Evolutionary conservation across 1,140 invertebrate species (phyloP).

Genomic region (Ceratoteleas bidentatus): DNA sequence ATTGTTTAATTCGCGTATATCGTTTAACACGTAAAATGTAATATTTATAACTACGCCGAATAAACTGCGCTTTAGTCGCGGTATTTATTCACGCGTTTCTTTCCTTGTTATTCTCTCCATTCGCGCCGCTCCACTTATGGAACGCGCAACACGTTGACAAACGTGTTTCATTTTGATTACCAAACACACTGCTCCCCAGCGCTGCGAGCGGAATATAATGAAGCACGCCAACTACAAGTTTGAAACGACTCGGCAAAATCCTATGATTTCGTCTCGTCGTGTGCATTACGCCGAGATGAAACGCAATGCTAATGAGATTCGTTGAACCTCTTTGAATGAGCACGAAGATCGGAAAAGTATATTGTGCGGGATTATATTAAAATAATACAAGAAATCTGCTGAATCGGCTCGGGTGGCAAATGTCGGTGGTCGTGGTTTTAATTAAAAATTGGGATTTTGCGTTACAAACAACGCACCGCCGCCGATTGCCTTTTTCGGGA

Average conservation of each 20-base stretch:
- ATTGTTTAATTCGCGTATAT: constrained; percentile 39
- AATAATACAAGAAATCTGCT: constrained; percentile 38
- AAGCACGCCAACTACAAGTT: constrained; percentile 47
- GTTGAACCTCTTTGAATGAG: constrained; percentile 37
- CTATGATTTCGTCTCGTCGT: too few relatives aligned
- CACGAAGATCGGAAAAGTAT: constrained; percentile 33
- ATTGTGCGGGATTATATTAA: constrained; percentile 36
- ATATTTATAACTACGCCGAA: constrained; percentile 52
- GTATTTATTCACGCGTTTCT: constrained; percentile 58
- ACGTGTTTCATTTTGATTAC: constrained; percentile 66
- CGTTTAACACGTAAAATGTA: constrained; percentile 52
- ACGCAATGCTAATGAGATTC: constrained; percentile 63
- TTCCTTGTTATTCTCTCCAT: constrained; percentile 47
- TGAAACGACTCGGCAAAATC: constrained; percentile 40
- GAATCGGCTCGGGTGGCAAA: constrained; percentile 27
- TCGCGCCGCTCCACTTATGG: constrained; percentile 44
- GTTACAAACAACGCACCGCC: constrained; percentile 22
- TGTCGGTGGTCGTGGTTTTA: too few relatives aligned
- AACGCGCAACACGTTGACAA: constrained; percentile 62
- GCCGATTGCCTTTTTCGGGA: constrained; percentile 3
- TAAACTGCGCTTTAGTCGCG: constrained; percentile 38
- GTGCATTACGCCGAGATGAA: constrained; percentile 41
- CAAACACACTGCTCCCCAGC: constrained; percentile 36
- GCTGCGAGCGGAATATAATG: constrained; percentile 61
- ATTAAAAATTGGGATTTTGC: constrained; percentile 20